Conservation (phyloP, 2,888 invertebrate species). For the Boloria euphrosyne region DNA sequence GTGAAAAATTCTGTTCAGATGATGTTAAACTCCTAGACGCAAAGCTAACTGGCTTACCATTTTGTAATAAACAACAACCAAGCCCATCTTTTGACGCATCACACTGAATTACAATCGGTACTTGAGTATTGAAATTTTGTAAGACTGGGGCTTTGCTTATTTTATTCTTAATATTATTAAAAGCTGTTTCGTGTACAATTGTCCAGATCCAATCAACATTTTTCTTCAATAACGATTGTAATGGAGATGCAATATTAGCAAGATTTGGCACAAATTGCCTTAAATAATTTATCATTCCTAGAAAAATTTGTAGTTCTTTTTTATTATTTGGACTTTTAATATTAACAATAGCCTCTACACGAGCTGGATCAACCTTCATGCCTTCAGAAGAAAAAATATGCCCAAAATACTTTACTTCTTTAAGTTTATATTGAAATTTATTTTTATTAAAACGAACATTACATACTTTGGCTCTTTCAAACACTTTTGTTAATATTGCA, state of each 20-base stretch:
- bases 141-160: conserved; percentile 18
- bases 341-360: conserved; percentile 36
- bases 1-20: conserved; percentile 39
- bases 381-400: conserved; percentile 31
- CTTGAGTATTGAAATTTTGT: conserved; percentile 31
- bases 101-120: conserved; percentile 13
- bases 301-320: conserved; percentile 33
- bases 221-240: conserved; percentile 33
- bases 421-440: conserved; percentile 44
- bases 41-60: conserved; percentile 36
- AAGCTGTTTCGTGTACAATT: conserved; percentile 19
- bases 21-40: conserved; percentile 27
- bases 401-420: conserved; percentile 39
- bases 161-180: conserved; percentile 30
- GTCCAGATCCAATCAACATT: conserved; percentile 34
- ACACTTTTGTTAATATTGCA: conserved; percentile 23
- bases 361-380: conserved; percentile 36
- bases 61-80: conserved; percentile 36
- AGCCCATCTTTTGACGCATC: conserved; percentile 11
- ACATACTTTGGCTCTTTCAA: too few relatives aligned
- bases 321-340: conserved; percentile 39
- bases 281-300: conserved; percentile 39
- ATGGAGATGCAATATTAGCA: conserved; percentile 26
- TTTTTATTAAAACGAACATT: conserved; percentile 19
- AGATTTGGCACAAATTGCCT: conserved; percentile 36